Evolutionary conservation across 2,113 vertebrate species (phyloP).

Genomic region (Ascaphus truei): DNA sequence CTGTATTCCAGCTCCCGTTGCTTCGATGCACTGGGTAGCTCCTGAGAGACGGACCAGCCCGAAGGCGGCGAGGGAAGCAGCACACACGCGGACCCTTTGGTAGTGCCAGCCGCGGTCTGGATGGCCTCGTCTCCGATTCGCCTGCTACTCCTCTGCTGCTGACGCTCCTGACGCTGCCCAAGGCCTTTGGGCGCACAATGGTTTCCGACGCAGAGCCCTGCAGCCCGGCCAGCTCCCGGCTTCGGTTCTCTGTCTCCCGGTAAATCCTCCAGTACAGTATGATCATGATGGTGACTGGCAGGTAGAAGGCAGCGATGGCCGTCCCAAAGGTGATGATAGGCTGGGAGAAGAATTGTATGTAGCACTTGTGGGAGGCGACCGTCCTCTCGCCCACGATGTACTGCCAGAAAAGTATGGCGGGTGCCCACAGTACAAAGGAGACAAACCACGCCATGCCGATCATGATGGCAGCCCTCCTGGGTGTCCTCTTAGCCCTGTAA

Average conservation of each 20-base stretch:
- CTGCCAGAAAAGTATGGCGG: constrained; percentile 73
- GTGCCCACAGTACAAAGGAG: constrained; percentile 73
- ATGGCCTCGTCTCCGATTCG: constrained; percentile 1
- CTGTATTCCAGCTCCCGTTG: constrained; percentile 57
- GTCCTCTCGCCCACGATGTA: constrained; percentile 58
- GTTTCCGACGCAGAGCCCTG: constrained; percentile 54
- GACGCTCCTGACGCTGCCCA: constrained; percentile 53
- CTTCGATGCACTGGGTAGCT: constrained; percentile 37
- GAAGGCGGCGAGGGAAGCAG: constrained; percentile 38
- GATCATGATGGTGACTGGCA: constrained; percentile 71
- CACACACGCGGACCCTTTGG: constrained; percentile 27
- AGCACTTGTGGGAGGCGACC: constrained; percentile 51
- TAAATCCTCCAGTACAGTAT: constrained; percentile 73
- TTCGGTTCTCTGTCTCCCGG: constrained; percentile 66
- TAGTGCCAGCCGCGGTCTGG: constrained; percentile 19
- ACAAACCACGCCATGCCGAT: constrained; percentile 68
- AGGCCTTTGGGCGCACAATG: not conserved
- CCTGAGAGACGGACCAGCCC: not conserved
- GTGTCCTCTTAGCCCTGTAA: constrained; percentile 68
- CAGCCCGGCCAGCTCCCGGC: constrained; percentile 59
- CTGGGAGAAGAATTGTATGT: constrained; percentile 67
- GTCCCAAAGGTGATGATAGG: constrained; percentile 71
- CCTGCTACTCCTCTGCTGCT: constrained; percentile 52
- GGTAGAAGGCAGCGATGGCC: constrained; percentile 72
- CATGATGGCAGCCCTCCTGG: constrained; percentile 59